Evolutionary conservation across 2,113 vertebrate genomes (phyloP).

Genomic region (Chloropsis hardwickii): DNA sequence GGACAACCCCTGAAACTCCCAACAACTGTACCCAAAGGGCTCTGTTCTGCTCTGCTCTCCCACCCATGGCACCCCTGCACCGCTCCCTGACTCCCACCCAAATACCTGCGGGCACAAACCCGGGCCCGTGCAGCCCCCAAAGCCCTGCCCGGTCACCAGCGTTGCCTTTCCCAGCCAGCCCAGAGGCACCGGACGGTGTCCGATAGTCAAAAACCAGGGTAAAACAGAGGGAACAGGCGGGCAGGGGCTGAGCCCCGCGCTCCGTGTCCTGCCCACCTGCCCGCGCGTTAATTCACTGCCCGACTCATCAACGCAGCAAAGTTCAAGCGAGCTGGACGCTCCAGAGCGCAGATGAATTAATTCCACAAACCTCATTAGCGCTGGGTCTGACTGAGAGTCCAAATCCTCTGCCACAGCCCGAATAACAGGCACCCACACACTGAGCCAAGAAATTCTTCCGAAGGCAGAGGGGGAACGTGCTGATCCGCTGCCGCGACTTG

Average conservation of each 20-base stretch:
- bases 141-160: neutral
- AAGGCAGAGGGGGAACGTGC: neutral
- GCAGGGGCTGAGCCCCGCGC: neutral
- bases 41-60: neutral
- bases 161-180: neutral
- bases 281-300: neutral
- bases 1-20: neutral
- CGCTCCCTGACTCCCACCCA: neutral
- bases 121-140: neutral
- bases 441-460: slow-evolving; percentile 44
- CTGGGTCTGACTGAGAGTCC: slow-evolving; percentile 29
- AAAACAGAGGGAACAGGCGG: neutral
- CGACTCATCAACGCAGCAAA: neutral
- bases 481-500: neutral
- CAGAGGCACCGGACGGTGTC: neutral
- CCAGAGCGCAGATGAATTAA: neutral
- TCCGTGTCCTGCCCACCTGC: neutral
- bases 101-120: neutral
- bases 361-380: slow-evolving; percentile 65
- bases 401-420: slow-evolving; percentile 22
- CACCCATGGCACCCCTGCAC: fast-evolving
- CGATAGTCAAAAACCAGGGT: neutral
- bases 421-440: slow-evolving; percentile 8
- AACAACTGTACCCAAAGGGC: fast-evolving
- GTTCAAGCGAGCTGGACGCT: neutral